These are phyloP conservation scores for Pycnomerus fuliginosus DNA, from an alignment of 2,888 invertebrate genomes.

Conservation along the genomic window DNA sequence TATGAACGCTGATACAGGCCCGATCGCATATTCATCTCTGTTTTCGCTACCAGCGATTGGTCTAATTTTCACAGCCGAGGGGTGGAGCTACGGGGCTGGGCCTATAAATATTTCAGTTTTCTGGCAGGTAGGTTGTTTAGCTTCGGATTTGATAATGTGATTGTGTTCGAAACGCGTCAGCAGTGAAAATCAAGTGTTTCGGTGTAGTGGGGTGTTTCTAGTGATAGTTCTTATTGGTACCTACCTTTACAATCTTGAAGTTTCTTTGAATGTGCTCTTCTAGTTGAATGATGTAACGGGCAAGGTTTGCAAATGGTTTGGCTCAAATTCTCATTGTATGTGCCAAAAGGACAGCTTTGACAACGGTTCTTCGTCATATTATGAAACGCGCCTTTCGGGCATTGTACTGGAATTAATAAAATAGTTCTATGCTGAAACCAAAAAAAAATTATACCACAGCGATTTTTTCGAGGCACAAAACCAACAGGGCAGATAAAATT, in stretches of 20 bases:
- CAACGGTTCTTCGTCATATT: conserved; percentile 58
- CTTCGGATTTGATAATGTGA: too few relatives aligned
- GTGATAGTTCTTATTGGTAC: too few relatives aligned
- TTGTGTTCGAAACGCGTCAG: too few relatives aligned
- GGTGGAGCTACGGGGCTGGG: too few relatives aligned
- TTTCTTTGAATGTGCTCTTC: conserved; percentile 52
- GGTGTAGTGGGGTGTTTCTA: too few relatives aligned
- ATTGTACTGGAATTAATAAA: conserved; percentile 54
- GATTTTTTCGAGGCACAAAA: conserved; percentile 55
- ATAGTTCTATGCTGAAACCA: neutral
- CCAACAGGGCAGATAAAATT: conserved; percentile 56
- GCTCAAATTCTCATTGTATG: conserved; percentile 60
- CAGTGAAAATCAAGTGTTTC: too few relatives aligned
- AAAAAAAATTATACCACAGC: conserved; percentile 55
- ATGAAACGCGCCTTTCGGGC: conserved; percentile 65
- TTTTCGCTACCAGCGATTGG: too few relatives aligned
- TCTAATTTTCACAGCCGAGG: too few relatives aligned
- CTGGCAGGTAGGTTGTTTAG: too few relatives aligned
- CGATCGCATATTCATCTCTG: too few relatives aligned
- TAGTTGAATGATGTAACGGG: conserved; percentile 60
- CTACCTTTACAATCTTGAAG: conserved; percentile 60
- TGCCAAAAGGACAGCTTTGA: conserved; percentile 60
- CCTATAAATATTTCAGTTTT: too few relatives aligned
- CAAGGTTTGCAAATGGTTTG: conserved; percentile 59
- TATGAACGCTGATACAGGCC: too few relatives aligned